These are phyloP conservation scores for Callionymus lyra DNA, from an alignment of 2,113 vertebrate genomes.

Conservation along the genomic window DNA sequence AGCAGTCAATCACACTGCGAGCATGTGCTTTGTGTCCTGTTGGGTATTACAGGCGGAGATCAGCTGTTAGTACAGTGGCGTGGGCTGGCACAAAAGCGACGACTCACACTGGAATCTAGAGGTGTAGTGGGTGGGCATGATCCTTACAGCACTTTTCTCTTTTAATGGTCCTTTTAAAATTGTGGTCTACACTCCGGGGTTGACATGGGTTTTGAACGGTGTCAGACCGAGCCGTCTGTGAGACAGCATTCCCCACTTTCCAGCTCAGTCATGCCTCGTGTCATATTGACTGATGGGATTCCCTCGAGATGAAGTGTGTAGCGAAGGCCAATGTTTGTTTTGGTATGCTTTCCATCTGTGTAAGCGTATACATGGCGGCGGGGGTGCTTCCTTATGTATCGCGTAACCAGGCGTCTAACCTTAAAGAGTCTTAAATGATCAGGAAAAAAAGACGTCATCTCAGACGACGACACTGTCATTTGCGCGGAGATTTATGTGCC, in stretches of 20 bases:
- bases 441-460: slow-evolving; percentile 9
- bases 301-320: slow-evolving; percentile 48
- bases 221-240: slow-evolving; percentile 38
- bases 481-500: slow-evolving; percentile 22
- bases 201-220: slow-evolving; percentile 46
- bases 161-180: slow-evolving; percentile 8
- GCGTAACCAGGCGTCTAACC: slow-evolving; percentile 10
- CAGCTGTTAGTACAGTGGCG: slow-evolving; percentile 45
- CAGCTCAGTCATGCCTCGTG: slow-evolving; percentile 58
- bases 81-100: slow-evolving; percentile 36
- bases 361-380: slow-evolving; percentile 7
- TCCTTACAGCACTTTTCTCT: too few relatives aligned
- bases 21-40: slow-evolving; percentile 40
- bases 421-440: slow-evolving; percentile 11
- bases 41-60: slow-evolving; percentile 44
- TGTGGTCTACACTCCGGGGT: slow-evolving; percentile 31
- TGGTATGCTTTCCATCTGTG: slow-evolving; percentile 35
- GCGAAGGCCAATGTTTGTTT: slow-evolving; percentile 55
- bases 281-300: slow-evolving; percentile 62
- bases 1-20: slow-evolving; percentile 45
- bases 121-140: slow-evolving; percentile 9
- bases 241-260: slow-evolving; percentile 51
- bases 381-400: slow-evolving; percentile 14
- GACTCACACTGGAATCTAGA: slow-evolving; percentile 3
- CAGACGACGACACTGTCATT: slow-evolving; percentile 18